These are phyloP conservation scores for Beroe ovata DNA, from an alignment of 37 sponge, comb jelly and placozoan species.

Conservation along the genomic window DNA sequence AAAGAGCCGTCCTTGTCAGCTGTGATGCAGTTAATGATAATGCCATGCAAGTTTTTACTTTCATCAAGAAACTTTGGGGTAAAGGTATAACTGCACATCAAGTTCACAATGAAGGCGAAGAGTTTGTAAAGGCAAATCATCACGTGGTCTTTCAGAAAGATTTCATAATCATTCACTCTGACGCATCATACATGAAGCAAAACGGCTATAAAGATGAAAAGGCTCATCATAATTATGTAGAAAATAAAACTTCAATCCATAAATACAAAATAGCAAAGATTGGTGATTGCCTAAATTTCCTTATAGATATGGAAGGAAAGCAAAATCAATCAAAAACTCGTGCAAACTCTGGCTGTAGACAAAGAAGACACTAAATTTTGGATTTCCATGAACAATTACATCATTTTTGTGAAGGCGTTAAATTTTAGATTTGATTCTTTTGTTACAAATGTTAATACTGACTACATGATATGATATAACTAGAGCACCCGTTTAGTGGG, in stretches of 20 bases:
- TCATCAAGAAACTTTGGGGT: neutral
- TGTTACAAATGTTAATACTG: no score
- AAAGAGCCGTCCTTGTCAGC: neutral
- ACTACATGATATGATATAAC: no score
- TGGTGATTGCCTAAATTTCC: neutral
- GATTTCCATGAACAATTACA: neutral
- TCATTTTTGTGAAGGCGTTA: neutral
- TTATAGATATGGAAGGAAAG: conserved; percentile 8
- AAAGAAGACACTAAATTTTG: neutral
- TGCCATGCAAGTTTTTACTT: neutral
- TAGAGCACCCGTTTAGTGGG: no score
- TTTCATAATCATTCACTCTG: neutral
- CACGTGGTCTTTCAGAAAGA: conserved; percentile 12
- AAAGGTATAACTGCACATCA: neutral
- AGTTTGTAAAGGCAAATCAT: neutral
- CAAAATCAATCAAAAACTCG: neutral
- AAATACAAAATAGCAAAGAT: neutral
- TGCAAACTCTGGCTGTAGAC: neutral
- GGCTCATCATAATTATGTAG: neutral
- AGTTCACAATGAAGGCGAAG: neutral
- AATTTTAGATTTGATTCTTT: no score
- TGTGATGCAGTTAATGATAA: neutral
- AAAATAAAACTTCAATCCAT: neutral
- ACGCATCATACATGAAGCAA: neutral
- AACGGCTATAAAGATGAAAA: neutral